phyloP scores from a whole-genome alignment of 2,113 vertebrate species.

The Ellobius talpinus region DNA sequence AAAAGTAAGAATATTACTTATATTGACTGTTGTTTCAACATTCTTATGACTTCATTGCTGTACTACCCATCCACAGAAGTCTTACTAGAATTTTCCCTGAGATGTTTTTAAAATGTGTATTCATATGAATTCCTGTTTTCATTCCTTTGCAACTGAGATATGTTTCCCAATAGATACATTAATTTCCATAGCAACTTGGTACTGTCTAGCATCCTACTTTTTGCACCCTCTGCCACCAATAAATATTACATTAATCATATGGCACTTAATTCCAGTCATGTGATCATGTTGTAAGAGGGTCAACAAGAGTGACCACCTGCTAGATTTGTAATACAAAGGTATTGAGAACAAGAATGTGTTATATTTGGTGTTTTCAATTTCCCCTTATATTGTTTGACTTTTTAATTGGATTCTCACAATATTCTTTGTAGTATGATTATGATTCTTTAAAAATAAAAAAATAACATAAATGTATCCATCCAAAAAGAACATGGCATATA shows the following conservation, averaged over 20 bases:
- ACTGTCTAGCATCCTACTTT: not conserved
- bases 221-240: not conserved
- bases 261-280: not conserved
- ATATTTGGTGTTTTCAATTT: not conserved
- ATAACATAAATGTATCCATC: not conserved
- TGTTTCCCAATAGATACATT: not conserved
- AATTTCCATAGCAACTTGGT: conserved; percentile 45
- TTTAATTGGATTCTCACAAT: not conserved
- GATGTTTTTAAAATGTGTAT: conserved; percentile 13
- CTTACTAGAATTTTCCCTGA: conserved; percentile 34
- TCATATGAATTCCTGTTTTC: conserved; percentile 25
- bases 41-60: conserved; percentile 2
- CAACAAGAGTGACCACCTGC: not conserved
- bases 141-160: conserved; percentile 42
- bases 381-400: not conserved
- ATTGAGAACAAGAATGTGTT: not conserved
- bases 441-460: not conserved
- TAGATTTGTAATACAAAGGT: conserved; percentile 11
- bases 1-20: not conserved
- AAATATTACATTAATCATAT: conserved; percentile 21
- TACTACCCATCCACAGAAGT: conserved; percentile 23
- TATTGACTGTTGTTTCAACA: not conserved
- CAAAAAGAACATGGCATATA: not conserved
- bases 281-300: not conserved
- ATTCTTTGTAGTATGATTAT: not conserved